Base-by-base conservation (phyloP, 2,113 vertebrate species). In the Eleginops maclovinus region DNA sequence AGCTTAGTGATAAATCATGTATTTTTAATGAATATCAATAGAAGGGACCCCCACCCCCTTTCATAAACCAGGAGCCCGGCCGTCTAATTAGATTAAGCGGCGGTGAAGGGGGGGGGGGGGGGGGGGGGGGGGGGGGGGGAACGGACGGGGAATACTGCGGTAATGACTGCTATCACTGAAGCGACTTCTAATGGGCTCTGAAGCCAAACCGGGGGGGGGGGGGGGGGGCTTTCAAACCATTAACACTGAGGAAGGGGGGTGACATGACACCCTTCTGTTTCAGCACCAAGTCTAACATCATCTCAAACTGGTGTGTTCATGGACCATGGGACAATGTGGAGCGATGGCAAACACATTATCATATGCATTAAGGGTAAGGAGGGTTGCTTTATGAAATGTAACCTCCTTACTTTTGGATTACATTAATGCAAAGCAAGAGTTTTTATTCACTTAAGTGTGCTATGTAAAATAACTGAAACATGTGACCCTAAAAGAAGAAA, bases 21-120 rank as follows among this genome's bases (percentile, higher is more conserved):
- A 95, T 97, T 97, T 97, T 95, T 96, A 97, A 97, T 97, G 96
- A 97, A 97, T 96, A 96, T 96, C 96, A 96, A 96, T 96, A 95
- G 95, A 92, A 95, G 94, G 95, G 95, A 0, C 1, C 43, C 56
- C 56, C 54, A 2, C 4, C 26, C 9, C n/a, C 21, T 9, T 50
- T 14, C 22, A 5, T 15, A 96, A 95, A 95, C 95, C 95, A 96
- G 95, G 43, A 96, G 94, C 95, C 94, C 93, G 90, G 94, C 95
- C 94, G 94, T 95, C 95, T 97, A 96, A 97, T 96, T 96, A 96
- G 96, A 97, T 96, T 96, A 97, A 96, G 96, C 95, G 95, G 96
- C 95, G 95, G 96, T 95, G 96, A 95, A 96, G 96, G 95, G 95
- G 96, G 96, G 96, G 95, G 96, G 96, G 96, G 95, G 94, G 28